Percentiles rank a stretch among this genome's conserved stretches.
These are phyloP conservation scores for Eulimnadia texana DNA, from an alignment of 1,140 invertebrate species.

Conservation along the genomic window DNA sequence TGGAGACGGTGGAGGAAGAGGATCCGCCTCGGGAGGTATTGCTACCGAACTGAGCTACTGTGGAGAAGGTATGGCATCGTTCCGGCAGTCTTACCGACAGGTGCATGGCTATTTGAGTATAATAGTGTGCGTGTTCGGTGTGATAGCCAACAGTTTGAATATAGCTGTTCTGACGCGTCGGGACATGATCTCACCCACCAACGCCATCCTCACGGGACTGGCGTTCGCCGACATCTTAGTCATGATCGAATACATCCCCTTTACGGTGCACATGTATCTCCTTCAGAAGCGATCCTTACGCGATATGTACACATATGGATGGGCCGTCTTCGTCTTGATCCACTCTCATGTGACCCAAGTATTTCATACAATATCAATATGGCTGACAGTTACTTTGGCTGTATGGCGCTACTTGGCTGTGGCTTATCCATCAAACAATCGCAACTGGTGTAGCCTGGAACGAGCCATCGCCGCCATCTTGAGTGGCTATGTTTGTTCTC, in stretches of 20 bases:
- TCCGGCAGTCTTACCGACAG: constrained; percentile 8
- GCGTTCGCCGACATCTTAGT: constrained; percentile 72
- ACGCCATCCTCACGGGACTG: constrained; percentile 60
- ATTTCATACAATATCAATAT: constrained; percentile 74
- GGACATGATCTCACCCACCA: constrained; percentile 69
- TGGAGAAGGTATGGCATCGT: constrained; percentile 11
- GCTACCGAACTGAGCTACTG: constrained; percentile 10
- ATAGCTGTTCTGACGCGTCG: constrained; percentile 73
- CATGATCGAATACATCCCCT: constrained; percentile 76
- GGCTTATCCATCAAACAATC: constrained; percentile 41
- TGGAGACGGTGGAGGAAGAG: no score
- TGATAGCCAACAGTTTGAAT: constrained; percentile 75
- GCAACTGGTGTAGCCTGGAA: constrained; percentile 45
- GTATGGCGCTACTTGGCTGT: constrained; percentile 58
- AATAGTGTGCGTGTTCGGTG: constrained; percentile 69
- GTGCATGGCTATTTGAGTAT: constrained; percentile 52
- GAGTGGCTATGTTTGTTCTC: constrained; percentile 51
- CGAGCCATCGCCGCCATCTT: constrained; percentile 56
- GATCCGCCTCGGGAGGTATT: no score
- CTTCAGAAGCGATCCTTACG: constrained; percentile 23
- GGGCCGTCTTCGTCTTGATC: constrained; percentile 28
- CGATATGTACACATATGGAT: constrained; percentile 24
- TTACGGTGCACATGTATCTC: constrained; percentile 57
- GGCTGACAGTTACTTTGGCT: constrained; percentile 63
- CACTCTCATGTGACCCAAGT: constrained; percentile 36